Base-by-base conservation (phyloP, 1,140 invertebrate genomes). In the Limonius californicus region DNA sequence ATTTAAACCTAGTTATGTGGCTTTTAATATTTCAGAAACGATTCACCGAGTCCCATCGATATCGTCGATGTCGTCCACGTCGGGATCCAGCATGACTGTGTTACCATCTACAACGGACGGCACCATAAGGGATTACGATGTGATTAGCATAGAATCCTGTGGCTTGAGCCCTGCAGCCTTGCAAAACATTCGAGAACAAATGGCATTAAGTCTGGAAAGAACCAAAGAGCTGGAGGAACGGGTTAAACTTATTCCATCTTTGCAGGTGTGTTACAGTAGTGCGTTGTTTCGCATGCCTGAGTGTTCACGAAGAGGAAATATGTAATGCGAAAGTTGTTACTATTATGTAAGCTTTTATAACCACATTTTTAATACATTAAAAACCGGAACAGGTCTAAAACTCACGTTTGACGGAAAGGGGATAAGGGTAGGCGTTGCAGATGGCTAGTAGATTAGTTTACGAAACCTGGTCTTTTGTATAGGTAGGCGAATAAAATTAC, bases 181-280 rank as follows among this genome's bases (percentile, higher is more conserved):
- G 6, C 77, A 87, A 79, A 83, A 81, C 62, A 87, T 89, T 58
- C 78, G 87, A 62, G 83, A 89, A 70, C 87, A 90, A 74, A 89
- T 93, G 89, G 88, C 89, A 1, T 71, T 85, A 12, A 91, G 89
- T 70, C 77, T 93, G 53, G 84, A 89, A 72, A 80, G 88, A 42
- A 87, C 92, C 76, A 85, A 83, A 72, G 88, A 92, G 70, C 78
- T 94, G 61, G 91, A 94, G 78, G 89, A 91, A 74, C 88, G 92
- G 80, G 88, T 92, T 15, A 92, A 92, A 80, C 76, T 83, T 30
- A 88, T 95, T 76, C 91, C 91, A n/a, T 81, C 87, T 68, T 76
- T 94, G 54, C 86, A 93, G 83, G 89, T 91, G 21, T 32, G 53
- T 27, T 55, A 20, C 7, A 54, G 3, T 27, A 6, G 50, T 54